Evolutionary conservation across 1,140 invertebrate species (phyloP).

Genomic region (Drosophila sulfurigaster): DNA sequence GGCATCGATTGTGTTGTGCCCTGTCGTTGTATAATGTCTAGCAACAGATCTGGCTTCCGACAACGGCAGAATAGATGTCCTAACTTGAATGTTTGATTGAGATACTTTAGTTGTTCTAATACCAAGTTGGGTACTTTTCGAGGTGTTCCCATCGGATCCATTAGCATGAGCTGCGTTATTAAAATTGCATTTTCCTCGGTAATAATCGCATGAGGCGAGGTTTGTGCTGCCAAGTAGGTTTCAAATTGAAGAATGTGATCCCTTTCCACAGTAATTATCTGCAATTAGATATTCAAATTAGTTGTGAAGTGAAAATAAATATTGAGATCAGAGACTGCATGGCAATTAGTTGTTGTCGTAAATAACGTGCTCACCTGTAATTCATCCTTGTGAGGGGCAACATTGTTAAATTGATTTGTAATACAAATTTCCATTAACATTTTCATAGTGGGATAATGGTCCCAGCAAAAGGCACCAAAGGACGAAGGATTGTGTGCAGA

Average conservation of each 20-base stretch:
- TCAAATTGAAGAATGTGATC: conserved; percentile 96
- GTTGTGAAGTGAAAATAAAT: not conserved
- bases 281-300: conserved; percentile 56
- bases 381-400: conserved; percentile 71
- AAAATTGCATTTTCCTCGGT: conserved; percentile 96
- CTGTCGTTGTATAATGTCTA: conserved; percentile 96
- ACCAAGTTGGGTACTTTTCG: conserved; percentile 91
- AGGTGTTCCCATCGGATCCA: conserved; percentile 93
- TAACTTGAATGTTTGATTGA: conserved; percentile 92
- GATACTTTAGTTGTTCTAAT: conserved; percentile 92
- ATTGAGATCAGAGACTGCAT: not conserved
- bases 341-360: too few relatives aligned
- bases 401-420: conserved; percentile 88
- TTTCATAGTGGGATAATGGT: conserved; percentile 96
- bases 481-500: conserved; percentile 95
- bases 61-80: conserved; percentile 96
- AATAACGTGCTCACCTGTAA: conserved; percentile 60
- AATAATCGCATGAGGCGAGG: conserved; percentile 91
- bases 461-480: conserved; percentile 94
- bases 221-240: conserved; percentile 95
- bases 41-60: conserved; percentile 95
- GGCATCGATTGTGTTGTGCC: conserved; percentile 97
- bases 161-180: conserved; percentile 92
- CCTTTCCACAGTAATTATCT: conserved; percentile 90
- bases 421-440: conserved; percentile 99